These are phyloP conservation scores for Antitype chi DNA, from an alignment of 2,888 invertebrate species.

Conservation along the genomic window DNA sequence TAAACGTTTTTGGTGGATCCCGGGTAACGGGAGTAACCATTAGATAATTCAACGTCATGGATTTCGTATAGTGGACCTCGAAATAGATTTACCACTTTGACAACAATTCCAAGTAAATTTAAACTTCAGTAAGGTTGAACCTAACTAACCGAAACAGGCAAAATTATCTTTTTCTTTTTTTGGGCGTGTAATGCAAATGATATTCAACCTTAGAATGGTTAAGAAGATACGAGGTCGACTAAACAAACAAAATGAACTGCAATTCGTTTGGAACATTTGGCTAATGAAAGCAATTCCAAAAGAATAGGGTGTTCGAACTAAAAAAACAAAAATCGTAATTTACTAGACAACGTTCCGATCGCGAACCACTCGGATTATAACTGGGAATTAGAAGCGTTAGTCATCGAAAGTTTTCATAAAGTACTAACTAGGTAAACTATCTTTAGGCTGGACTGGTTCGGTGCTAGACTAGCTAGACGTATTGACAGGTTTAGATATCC, in stretches of 20 bases:
- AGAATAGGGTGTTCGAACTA: neutral
- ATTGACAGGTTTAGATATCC: neutral
- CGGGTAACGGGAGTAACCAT: no score
- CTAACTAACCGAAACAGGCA: neutral
- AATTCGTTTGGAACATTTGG: neutral
- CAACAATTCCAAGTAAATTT: neutral
- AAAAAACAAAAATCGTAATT: conserved; percentile 17
- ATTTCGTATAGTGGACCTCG: neutral
- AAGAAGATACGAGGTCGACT: neutral
- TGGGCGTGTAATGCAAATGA: neutral
- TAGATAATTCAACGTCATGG: neutral
- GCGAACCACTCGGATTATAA: conserved; percentile 8
- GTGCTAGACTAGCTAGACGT: neutral
- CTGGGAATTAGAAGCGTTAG: conserved; percentile 14
- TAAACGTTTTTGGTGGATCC: neutral
- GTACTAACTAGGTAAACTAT: neutral
- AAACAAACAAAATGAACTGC: neutral
- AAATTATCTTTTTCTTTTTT: neutral
- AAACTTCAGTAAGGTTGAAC: neutral
- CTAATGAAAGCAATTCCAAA: no score
- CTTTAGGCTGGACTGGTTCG: neutral
- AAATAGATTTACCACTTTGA: neutral
- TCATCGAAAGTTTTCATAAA: conserved; percentile 5
- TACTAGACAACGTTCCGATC: conserved; percentile 15
- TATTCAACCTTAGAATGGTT: no score